A percentile compares a stretch with the other conserved stretches of the same genome.
Evolutionary conservation across 2,888 invertebrate species (phyloP).

Genomic region (Pemphredon lugubris): DNA sequence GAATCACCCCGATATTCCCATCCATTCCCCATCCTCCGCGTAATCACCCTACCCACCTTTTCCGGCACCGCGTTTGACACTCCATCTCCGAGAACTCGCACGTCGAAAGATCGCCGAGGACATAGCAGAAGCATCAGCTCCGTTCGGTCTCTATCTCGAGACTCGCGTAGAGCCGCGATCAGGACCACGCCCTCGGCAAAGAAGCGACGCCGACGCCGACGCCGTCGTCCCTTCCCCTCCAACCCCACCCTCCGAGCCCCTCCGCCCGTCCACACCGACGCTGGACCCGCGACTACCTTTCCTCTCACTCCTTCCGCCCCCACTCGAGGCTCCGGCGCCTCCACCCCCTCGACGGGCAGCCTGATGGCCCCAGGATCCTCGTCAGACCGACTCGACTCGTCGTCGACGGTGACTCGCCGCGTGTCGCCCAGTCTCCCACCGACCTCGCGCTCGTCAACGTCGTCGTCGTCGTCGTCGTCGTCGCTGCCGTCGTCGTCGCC

Average conservation of each 20-base stretch:
- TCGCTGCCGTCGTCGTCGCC: constrained; percentile 29
- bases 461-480: constrained; percentile 37
- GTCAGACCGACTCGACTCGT: constrained; percentile 63
- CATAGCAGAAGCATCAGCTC: too few species aligned
- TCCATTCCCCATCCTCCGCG: not conserved
- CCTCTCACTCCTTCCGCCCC: constrained; percentile 21
- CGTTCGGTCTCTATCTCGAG: constrained; percentile 32
- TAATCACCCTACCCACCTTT: too few species aligned
- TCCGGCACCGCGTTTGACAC: too few species aligned
- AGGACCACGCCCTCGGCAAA: constrained; percentile 77
- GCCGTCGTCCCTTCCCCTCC: constrained; percentile 57
- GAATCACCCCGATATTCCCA: too few species aligned
- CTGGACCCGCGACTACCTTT: constrained; percentile 17
- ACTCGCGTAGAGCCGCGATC: constrained; percentile 58
- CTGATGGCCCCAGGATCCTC: constrained; percentile 62
- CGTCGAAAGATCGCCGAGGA: too few species aligned
- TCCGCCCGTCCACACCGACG: constrained; percentile 41
- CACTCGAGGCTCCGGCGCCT: constrained; percentile 39
- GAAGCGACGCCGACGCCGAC: constrained; percentile 70
- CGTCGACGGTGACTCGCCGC: constrained; percentile 61
- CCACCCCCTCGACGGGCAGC: constrained; percentile 47
- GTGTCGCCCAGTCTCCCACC: constrained; percentile 64
- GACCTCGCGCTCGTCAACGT: constrained; percentile 63
- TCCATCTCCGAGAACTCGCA: too few species aligned
- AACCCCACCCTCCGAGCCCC: constrained; percentile 39